phyloP scores from a whole-genome alignment of 2,797 vertebrate genomes.

The Balearica regulorum region DNA sequence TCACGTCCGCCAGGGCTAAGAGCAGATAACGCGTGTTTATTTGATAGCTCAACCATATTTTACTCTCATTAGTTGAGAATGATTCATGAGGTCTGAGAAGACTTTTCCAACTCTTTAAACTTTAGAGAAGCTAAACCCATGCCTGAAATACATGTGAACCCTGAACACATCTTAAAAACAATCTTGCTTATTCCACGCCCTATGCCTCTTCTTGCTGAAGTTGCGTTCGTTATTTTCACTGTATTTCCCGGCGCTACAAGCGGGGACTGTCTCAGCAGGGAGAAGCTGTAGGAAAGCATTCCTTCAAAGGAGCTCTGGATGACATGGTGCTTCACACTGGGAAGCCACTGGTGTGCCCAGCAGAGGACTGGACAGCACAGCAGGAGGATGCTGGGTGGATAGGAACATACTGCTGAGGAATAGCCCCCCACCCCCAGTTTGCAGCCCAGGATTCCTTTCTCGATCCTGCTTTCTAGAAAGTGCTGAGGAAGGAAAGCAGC shows the following conservation, averaged over 20 bases:
- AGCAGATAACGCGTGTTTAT: constrained; percentile 27
- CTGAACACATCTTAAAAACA: not conserved
- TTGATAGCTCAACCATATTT: not conserved
- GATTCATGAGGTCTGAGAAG: constrained; percentile 27
- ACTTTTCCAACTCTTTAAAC: not conserved
- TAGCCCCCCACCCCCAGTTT: rapidly evolving
- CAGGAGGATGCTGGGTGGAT: not conserved
- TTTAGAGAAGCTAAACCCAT: not conserved
- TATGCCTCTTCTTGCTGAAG: not conserved
- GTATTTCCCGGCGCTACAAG: not conserved
- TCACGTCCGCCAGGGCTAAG: not conserved
- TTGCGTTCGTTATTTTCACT: not conserved
- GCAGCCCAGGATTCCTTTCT: not conserved
- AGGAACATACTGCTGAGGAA: not conserved
- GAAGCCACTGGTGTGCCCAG: not conserved
- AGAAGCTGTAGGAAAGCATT: not conserved
- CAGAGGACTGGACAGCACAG: not conserved
- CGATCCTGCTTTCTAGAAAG: not conserved
- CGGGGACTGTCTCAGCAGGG: not conserved
- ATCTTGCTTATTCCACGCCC: rapidly evolving
- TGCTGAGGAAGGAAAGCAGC: not conserved
- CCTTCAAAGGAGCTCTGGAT: not conserved
- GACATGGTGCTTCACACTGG: not conserved
- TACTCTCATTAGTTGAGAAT: constrained; percentile 30
- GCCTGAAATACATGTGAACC: not conserved